These are phyloP conservation scores for Linyphia triangularis DNA, from an alignment of 2,888 invertebrate species.

Conservation along the genomic window DNA sequence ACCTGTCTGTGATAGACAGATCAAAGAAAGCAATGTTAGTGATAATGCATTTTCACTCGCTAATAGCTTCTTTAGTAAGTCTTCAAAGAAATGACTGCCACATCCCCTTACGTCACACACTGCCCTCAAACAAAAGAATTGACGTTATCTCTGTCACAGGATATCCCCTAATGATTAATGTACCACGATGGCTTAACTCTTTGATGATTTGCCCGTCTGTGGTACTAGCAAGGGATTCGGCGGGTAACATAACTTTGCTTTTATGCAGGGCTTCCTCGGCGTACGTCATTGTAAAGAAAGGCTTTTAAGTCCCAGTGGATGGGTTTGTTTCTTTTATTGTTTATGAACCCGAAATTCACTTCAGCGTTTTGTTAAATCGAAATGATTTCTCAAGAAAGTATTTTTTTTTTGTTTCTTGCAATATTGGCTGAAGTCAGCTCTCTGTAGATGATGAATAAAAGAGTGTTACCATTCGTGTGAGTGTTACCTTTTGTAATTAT, in stretches of 20 bases:
- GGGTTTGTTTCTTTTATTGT: slow-evolving; percentile 33
- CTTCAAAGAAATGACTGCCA: slow-evolving; percentile 19
- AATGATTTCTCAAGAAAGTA: slow-evolving; percentile 6
- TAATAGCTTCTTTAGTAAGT: slow-evolving; percentile 55
- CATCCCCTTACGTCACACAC: slow-evolving; percentile 34
- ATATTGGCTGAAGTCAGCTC: neutral
- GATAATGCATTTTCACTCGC: neutral
- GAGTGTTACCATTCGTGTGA: neutral
- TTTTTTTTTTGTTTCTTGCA: slow-evolving; percentile 4
- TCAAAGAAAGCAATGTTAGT: neutral
- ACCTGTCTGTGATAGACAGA: neutral
- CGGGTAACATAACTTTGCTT: slow-evolving; percentile 67
- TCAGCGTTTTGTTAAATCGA: slow-evolving; percentile 33
- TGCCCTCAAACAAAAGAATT: slow-evolving; percentile 56
- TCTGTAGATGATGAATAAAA: neutral
- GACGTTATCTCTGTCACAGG: slow-evolving; percentile 63
- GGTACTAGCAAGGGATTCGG: slow-evolving; percentile 41
- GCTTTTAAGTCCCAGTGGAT: slow-evolving; percentile 37
- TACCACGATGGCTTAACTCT: slow-evolving; percentile 60
- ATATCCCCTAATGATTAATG: slow-evolving; percentile 68
- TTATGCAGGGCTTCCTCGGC: slow-evolving; percentile 38
- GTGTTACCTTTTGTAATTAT: neutral
- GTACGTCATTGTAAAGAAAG: slow-evolving; percentile 38
- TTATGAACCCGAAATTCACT: slow-evolving; percentile 33
- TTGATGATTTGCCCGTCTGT: slow-evolving; percentile 53